A percentile compares a stretch with the other conserved stretches of the same genome.
Conservation (phyloP, 2,888 invertebrate species). For the Allolobophora icterica region DNA sequence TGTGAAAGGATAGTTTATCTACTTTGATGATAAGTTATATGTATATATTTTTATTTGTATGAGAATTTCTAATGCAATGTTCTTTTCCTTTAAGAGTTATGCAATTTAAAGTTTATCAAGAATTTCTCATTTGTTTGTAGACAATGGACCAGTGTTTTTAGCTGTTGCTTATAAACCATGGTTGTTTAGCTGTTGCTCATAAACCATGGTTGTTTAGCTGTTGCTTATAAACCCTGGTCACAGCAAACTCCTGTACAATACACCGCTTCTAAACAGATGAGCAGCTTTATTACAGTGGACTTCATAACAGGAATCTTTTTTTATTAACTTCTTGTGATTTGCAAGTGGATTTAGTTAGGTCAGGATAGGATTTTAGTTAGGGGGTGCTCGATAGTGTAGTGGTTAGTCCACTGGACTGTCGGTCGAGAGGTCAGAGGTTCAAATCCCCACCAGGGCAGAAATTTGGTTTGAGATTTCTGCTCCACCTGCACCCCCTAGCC, state of each 20-base stretch:
- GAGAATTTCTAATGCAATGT: not conserved
- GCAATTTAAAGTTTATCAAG: not conserved
- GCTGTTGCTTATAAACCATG: not conserved
- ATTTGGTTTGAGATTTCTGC: too few species aligned
- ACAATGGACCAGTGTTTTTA: too few species aligned
- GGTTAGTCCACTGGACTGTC: too few species aligned
- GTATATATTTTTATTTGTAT: not conserved
- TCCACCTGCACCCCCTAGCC: too few species aligned
- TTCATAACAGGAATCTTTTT: not conserved
- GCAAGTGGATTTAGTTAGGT: not conserved
- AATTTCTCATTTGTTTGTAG: not conserved
- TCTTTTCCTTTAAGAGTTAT: not conserved
- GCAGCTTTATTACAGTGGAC: slow-evolving; percentile 8
- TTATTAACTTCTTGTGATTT: not conserved
- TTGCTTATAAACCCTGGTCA: not conserved
- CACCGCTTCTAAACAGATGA: not conserved
- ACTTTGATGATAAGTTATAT: not conserved
- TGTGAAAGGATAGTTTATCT: not conserved
- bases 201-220: slow-evolving; percentile 17
- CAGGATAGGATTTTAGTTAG: too few species aligned
- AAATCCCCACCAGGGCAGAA: too few species aligned
- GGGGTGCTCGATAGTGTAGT: too few species aligned
- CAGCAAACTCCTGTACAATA: not conserved
- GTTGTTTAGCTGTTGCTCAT: not conserved
- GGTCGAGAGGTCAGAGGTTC: too few species aligned